Evolutionary conservation across 1,140 invertebrate genomes (phyloP), one percentile per base, ranked within the genome.

Genomic region (Drosophila truncata): DNA sequence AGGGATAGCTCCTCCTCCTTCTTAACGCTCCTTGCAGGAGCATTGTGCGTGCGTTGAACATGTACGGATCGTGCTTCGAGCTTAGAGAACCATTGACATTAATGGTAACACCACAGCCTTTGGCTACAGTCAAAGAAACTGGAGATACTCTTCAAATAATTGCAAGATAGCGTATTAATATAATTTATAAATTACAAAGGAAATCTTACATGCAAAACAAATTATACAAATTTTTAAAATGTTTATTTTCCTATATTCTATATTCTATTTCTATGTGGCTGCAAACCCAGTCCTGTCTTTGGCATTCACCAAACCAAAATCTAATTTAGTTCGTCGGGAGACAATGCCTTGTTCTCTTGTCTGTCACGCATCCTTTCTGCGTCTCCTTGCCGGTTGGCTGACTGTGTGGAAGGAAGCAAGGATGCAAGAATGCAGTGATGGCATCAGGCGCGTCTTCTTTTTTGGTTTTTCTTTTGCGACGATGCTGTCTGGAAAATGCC

Each of bases 261-360:
- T n/a, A n/a, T n/a, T n/a, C n/a, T n/a, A n/a, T n/a, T n/a, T n/a
- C n/a, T n/a, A n/a, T 20, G 18, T 42, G 39, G 42, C 42, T 46
- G 5, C 23, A 46, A 42, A 37, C 25, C 37, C 31, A 33, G 46
- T 65, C 39, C 39, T 60, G 52, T 54, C 47, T 25, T 18, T 62
- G 64, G 61, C 79, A 62, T 72, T 62, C 47, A 69, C 75, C 84
- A 73, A 88, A 88, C 84, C 85, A 29, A 88, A 88, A 90, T 88
- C 85, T 78, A 88, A 88, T 88, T 88, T 88, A 65, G 80, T 81
- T 88, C 71, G 80, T 88, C 69, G 73, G 73, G 67, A 71, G 71
- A 65, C 54, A 76, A 52, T 47, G 71, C 58, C 70, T 64, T 37
- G 42, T 74, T 44, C 67, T 39, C 57, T 46, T 76, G 71, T 76